phyloP scores from a whole-genome alignment of 1,140 invertebrate genomes.

The Tigriopus japonicus region DNA sequence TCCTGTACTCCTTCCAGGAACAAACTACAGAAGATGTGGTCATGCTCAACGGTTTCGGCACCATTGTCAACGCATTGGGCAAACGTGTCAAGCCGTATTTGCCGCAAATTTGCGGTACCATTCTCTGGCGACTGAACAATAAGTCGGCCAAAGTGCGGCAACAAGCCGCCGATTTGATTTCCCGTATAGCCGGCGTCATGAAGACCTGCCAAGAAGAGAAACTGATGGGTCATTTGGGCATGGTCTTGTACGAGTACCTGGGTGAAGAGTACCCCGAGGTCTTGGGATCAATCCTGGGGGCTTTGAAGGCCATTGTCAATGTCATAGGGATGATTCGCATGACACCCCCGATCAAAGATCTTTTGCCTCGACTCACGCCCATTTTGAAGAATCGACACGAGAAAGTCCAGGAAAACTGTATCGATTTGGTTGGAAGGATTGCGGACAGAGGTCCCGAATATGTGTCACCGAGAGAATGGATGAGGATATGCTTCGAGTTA shows the following conservation, averaged over 20 bases:
- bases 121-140: slow-evolving; percentile 96
- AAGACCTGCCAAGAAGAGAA: slow-evolving; percentile 99
- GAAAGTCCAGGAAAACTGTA: slow-evolving; percentile 95
- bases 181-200: slow-evolving; percentile 95
- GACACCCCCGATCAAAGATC: slow-evolving; percentile 98
- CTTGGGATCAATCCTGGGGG: slow-evolving; percentile 90
- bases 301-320: slow-evolving; percentile 95
- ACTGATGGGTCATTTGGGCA: slow-evolving; percentile 96
- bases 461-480: slow-evolving; percentile 97
- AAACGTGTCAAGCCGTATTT: slow-evolving; percentile 95
- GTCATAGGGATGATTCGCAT: slow-evolving; percentile 99
- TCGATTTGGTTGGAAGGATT: slow-evolving; percentile 94
- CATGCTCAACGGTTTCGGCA: slow-evolving; percentile 98
- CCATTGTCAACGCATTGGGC: slow-evolving; percentile 91
- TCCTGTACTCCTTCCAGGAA: slow-evolving; percentile 74
- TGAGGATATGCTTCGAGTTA: slow-evolving; percentile 98
- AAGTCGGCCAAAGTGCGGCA: slow-evolving; percentile 98
- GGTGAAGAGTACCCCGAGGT: slow-evolving; percentile 99
- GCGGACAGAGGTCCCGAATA: slow-evolving; percentile 98
- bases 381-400: slow-evolving; percentile 79
- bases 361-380: slow-evolving; percentile 86
- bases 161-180: slow-evolving; percentile 97
- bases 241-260: slow-evolving; percentile 97
- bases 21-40: slow-evolving; percentile 63
- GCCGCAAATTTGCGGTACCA: slow-evolving; percentile 98